A percentile compares a stretch with the other conserved stretches of the same genome.
phyloP scores from a whole-genome alignment of 2,113 vertebrate species.

The Strigops habroptila region DNA sequence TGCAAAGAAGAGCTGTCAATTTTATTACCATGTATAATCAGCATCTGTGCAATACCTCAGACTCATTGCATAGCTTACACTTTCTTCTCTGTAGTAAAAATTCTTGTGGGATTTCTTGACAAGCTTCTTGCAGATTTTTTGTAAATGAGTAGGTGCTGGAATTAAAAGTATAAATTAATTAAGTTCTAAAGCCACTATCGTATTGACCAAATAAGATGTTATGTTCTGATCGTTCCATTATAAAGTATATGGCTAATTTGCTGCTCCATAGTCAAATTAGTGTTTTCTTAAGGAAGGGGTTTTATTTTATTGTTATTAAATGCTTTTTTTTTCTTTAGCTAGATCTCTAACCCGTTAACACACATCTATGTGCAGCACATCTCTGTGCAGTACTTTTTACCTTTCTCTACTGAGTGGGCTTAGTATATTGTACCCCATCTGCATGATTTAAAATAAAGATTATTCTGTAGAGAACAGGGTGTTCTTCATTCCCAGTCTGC shows the following conservation, averaged over 20 bases:
- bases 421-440: not conserved
- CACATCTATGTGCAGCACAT: not conserved
- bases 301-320: not conserved
- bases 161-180: slow-evolving; percentile 5
- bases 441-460: not conserved
- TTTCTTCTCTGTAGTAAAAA: slow-evolving; percentile 51
- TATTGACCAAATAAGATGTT: not conserved
- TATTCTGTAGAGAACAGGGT: not conserved
- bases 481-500: not conserved
- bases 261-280: not conserved
- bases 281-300: not conserved
- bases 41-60: slow-evolving; percentile 69
- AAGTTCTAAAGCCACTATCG: not conserved
- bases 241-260: not conserved
- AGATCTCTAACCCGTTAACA: not conserved
- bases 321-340: not conserved
- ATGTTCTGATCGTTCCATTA: not conserved
- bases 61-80: slow-evolving; percentile 18
- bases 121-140: not conserved
- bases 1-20: slow-evolving; percentile 66
- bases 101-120: slow-evolving; percentile 26
- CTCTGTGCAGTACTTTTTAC: not conserved
- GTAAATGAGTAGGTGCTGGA: not conserved
- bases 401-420: not conserved
- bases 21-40: slow-evolving; percentile 75